Percentiles rank a stretch among this genome's conserved stretches.
These are phyloP conservation scores for Holcopasites calliopsidis DNA, from an alignment of 1,140 invertebrate genomes.

Conservation along the genomic window DNA sequence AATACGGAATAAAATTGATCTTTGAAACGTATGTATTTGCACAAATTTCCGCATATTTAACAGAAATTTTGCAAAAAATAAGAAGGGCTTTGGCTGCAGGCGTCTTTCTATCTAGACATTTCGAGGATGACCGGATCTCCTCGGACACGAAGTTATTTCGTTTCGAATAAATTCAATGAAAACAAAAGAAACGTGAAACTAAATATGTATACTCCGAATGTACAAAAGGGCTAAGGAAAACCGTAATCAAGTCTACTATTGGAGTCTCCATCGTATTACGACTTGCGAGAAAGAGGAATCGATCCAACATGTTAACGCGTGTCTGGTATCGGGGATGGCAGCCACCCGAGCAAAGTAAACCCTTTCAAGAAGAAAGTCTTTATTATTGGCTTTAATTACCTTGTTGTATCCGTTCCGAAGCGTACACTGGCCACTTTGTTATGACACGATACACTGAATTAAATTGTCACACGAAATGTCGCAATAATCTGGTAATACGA, in stretches of 20 bases:
- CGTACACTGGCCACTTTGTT: constrained; percentile 64
- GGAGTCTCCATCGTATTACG: constrained; percentile 27
- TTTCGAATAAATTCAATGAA: background rate
- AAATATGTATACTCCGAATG: background rate
- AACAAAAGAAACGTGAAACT: background rate
- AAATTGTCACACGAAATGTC: constrained; percentile 55
- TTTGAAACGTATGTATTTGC: background rate
- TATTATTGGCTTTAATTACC: constrained; percentile 53
- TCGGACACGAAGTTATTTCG: background rate
- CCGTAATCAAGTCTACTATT: constrained; percentile 6
- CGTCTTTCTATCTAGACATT: constrained; percentile 34
- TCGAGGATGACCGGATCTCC: constrained; percentile 12
- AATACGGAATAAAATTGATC: background rate
- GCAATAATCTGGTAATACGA: constrained; percentile 64
- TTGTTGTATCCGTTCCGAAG: constrained; percentile 58
- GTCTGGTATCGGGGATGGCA: constrained; percentile 55
- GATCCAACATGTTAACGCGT: constrained; percentile 72
- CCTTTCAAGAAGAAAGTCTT: background rate
- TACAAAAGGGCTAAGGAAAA: background rate
- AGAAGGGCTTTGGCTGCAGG: background rate
- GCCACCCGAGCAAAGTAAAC: constrained; percentile 30
- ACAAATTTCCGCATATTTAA: too few species aligned
- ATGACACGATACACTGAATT: constrained; percentile 63
- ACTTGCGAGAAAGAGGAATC: constrained; percentile 67
- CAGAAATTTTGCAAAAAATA: background rate